A percentile compares a stretch with the other conserved stretches of the same genome.
Evolutionary conservation across 2,113 vertebrate species (phyloP).

Genomic region (Vimba vimba): DNA sequence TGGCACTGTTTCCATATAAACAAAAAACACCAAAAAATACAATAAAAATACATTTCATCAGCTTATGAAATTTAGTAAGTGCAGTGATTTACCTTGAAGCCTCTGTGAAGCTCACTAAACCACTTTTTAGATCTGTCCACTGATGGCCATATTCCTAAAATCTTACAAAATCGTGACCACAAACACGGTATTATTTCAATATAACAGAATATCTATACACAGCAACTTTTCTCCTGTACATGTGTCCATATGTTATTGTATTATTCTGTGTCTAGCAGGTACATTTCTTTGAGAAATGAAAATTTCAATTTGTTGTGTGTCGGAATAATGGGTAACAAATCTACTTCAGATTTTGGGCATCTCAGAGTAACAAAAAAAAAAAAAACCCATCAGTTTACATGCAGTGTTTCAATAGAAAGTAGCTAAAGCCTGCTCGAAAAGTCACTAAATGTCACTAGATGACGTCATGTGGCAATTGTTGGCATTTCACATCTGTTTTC

Average conservation of each 20-base stretch:
- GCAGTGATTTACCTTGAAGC: constrained; percentile 60
- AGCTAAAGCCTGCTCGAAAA: too few relatives aligned
- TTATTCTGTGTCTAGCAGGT: neutral
- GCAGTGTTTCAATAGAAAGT: too few relatives aligned
- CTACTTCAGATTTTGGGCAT: neutral
- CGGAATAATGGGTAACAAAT: neutral
- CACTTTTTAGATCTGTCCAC: constrained; percentile 42
- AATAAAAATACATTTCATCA: neutral
- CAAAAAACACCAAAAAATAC: neutral
- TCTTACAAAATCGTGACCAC: constrained; percentile 54
- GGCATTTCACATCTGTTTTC: too few relatives aligned
- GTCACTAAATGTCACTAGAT: too few relatives aligned
- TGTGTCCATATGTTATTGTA: neutral
- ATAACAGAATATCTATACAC: neutral
- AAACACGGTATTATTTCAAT: neutral
- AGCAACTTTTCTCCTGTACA: neutral
- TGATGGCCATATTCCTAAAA: constrained; percentile 56
- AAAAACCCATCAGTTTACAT: neutral
- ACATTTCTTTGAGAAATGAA: neutral
- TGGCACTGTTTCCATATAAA: neutral
- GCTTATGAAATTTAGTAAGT: neutral
- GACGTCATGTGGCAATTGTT: too few relatives aligned
- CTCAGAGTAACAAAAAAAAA: neutral
- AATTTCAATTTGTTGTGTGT: neutral
- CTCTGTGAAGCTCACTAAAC: constrained; percentile 62